A percentile compares a stretch with the other conserved stretches of the same genome.
phyloP scores from a whole-genome alignment of 2,797 vertebrate genomes.

The Margarornis squamiger region DNA sequence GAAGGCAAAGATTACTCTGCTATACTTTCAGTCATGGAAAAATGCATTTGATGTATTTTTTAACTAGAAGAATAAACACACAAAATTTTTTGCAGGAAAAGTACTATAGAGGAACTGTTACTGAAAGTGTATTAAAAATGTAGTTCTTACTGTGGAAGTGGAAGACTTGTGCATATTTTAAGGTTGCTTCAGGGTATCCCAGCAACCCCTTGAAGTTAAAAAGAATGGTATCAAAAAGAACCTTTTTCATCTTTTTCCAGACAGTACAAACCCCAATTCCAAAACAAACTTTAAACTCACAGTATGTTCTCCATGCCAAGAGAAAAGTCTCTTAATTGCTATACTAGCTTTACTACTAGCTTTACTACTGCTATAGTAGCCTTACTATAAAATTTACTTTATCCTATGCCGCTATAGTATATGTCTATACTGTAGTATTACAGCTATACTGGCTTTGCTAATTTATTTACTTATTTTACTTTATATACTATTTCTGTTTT shows the following conservation, averaged over 20 bases:
- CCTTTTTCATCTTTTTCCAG: constrained; percentile 21
- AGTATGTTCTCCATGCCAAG: background rate
- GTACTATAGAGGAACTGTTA: background rate
- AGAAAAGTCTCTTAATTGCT: background rate
- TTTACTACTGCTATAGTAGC: background rate
- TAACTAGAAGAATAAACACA: background rate
- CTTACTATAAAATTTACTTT: background rate
- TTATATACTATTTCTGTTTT: background rate
- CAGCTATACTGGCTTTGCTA: background rate
- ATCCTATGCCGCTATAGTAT: background rate
- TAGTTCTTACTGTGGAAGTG: background rate
- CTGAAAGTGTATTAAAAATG: background rate
- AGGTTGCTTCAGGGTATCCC: constrained; percentile 8
- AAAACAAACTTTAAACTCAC: constrained; percentile 9
- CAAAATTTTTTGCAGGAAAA: background rate
- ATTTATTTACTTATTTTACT: background rate
- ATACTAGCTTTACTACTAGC: background rate
- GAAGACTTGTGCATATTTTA: constrained; percentile 35
- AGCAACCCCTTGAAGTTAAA: constrained; percentile 34
- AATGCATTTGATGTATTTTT: background rate
- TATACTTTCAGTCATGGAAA: background rate
- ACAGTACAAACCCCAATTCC: background rate
- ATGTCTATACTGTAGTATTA: background rate
- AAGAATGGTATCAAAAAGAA: background rate
- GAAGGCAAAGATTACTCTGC: constrained; percentile 1